Conservation (phyloP, 30 jellyfish, hydroid and myxozoan species). For the Catostylus mosaicus region DNA sequence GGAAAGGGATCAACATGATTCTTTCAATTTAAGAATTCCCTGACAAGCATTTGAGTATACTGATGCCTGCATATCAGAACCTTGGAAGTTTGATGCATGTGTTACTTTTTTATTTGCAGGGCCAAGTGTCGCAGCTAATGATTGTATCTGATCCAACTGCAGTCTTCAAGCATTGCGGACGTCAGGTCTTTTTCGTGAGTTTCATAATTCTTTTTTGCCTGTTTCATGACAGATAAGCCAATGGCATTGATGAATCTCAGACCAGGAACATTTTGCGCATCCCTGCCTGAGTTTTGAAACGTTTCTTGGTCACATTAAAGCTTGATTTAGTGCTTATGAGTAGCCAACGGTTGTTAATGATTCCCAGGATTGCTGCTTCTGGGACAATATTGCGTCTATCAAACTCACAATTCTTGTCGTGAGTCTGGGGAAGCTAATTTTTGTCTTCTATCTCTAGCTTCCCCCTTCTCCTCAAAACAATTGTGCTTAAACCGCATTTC, state of each 20-base stretch:
- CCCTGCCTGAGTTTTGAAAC: not conserved
- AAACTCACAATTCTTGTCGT: no score
- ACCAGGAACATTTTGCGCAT: not conserved
- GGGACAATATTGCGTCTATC: no score
- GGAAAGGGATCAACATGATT: no score
- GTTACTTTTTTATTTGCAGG: constrained; percentile 22
- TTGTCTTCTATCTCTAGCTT: no score
- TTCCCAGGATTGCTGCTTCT: no score
- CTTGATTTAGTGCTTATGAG: not conserved
- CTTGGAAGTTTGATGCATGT: no score
- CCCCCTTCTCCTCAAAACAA: no score
- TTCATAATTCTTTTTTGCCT: not conserved
- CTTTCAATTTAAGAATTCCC: no score
- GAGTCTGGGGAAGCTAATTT: no score
- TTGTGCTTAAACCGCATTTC: no score
- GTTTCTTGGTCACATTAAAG: not conserved
- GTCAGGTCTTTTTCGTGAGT: constrained; percentile 52
- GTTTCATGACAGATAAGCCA: not conserved
- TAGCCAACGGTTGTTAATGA: not conserved
- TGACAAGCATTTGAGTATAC: no score
- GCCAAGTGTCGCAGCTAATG: constrained; percentile 51
- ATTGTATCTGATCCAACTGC: constrained; percentile 59
- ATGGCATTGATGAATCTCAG: not conserved
- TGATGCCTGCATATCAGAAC: no score
- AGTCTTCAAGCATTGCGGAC: constrained; percentile 54